Percentiles rank a stretch among this genome's conserved stretches.
These are phyloP conservation scores for Drosophila percnosoma DNA, from an alignment of 2,888 invertebrate species.

Conservation along the genomic window DNA sequence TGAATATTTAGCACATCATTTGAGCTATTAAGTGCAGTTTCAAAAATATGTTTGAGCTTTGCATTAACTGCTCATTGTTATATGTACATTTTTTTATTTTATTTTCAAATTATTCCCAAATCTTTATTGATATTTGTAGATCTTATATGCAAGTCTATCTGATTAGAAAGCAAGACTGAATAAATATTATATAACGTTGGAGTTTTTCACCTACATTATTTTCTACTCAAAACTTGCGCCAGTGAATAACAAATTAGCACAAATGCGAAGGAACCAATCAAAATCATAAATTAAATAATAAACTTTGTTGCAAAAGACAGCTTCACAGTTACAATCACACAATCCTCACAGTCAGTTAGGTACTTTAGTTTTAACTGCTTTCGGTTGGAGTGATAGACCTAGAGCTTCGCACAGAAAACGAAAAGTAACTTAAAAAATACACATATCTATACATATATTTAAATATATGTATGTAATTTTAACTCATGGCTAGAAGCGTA, in stretches of 20 bases:
- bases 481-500: conserved; percentile 8
- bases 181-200: background rate
- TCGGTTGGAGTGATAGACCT: conserved; percentile 56
- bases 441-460: background rate
- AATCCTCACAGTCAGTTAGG: conserved; percentile 67
- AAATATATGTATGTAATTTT: background rate
- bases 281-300: conserved; percentile 9
- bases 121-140: background rate
- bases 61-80: background rate
- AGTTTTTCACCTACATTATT: background rate
- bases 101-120: background rate
- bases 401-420: conserved; percentile 47
- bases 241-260: conserved; percentile 43
- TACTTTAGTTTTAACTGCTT: conserved; percentile 68
- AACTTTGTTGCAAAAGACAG: conserved; percentile 34
- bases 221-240: background rate
- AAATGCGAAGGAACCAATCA: conserved; percentile 5
- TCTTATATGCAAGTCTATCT: background rate
- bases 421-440: conserved; percentile 10
- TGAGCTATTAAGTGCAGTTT: conserved; percentile 11
- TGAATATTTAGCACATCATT: conserved; percentile 13
- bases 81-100: background rate
- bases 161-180: background rate
- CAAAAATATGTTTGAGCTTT: background rate
- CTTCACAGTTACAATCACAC: conserved; percentile 35